A percentile compares a stretch with the other conserved stretches of the same genome.
Conservation (phyloP, 2,113 vertebrate species). For the Carassius auratus region DNA sequence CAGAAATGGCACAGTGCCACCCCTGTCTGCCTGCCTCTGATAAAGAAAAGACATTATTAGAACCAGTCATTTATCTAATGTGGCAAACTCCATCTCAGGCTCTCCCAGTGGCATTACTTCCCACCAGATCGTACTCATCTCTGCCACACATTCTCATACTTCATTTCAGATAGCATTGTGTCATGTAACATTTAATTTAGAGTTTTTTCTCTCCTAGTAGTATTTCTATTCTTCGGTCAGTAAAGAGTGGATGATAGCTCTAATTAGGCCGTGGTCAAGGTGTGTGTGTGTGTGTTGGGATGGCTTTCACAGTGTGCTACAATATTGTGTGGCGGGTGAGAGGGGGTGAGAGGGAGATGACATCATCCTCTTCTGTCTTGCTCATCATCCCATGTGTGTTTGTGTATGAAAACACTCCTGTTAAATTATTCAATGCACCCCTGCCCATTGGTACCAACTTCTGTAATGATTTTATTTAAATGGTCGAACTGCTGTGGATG, state of each 20-base stretch:
- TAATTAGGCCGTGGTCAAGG: conserved; percentile 5
- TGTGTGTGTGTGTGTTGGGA: neutral
- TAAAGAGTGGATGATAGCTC: neutral
- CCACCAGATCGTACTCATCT: conserved; percentile 6
- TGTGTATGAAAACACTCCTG: conserved; percentile 42
- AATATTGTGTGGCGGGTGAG: neutral
- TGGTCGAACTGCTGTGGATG: conserved; percentile 3
- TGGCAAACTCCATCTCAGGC: conserved; percentile 36
- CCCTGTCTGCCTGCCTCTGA: conserved; percentile 42
- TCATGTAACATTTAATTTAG: conserved; percentile 36
- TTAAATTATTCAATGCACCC: conserved; percentile 55
- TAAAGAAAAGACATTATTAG: conserved; percentile 54
- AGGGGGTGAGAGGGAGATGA: conserved; percentile 39
- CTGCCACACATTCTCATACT: conserved; percentile 25
- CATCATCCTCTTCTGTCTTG: conserved; percentile 33
- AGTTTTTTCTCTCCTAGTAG: conserved; percentile 11
- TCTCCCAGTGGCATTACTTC: conserved; percentile 26
- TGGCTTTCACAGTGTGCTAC: neutral
- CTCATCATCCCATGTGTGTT: conserved; percentile 42
- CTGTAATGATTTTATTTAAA: conserved; percentile 51
- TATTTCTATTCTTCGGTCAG: conserved; percentile 22
- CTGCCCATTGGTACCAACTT: conserved; percentile 32
- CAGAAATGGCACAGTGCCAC: conserved; percentile 39
- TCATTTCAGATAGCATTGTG: conserved; percentile 54
- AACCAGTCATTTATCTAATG: conserved; percentile 54